These are phyloP conservation scores for Listrodromus nycthemerus DNA, from an alignment of 2,888 invertebrate genomes.

Conservation along the genomic window DNA sequence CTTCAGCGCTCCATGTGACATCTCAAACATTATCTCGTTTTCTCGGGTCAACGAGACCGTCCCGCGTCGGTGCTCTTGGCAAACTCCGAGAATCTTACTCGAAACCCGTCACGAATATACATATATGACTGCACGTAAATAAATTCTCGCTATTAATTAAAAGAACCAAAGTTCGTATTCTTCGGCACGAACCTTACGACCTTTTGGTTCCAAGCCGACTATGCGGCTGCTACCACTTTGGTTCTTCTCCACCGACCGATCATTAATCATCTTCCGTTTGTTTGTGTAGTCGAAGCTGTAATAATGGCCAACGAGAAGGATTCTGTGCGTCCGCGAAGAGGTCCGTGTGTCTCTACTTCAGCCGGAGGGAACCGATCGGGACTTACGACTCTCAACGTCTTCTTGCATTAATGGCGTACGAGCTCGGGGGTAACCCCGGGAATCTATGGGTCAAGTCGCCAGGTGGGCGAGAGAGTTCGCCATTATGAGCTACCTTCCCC, in stretches of 20 bases:
- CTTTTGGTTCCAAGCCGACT: background rate
- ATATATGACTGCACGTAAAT: background rate
- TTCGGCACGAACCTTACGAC: background rate
- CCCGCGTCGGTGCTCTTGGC: conserved; percentile 27
- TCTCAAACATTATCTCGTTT: conserved; percentile 12
- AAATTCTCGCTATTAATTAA: background rate
- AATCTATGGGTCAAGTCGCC: conserved; percentile 40
- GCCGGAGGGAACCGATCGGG: conserved; percentile 33
- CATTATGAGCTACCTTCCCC: conserved; percentile 1
- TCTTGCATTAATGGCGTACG: conserved; percentile 17
- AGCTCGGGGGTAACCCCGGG: conserved; percentile 5
- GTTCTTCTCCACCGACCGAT: background rate
- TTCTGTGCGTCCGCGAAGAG: conserved; percentile 8
- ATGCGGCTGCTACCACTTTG: background rate
- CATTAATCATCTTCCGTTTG: conserved; percentile 24
- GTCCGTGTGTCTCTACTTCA: conserved; percentile 11
- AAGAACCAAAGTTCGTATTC: background rate
- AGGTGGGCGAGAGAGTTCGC: conserved; percentile 29
- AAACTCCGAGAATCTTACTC: conserved; percentile 18
- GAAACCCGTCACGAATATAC: background rate
- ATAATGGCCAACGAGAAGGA: conserved; percentile 6
- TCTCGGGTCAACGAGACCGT: conserved; percentile 13
- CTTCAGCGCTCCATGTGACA: conserved; percentile 15
- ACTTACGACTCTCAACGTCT: conserved; percentile 27
- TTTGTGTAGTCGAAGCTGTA: background rate